phyloP scores from a whole-genome alignment of 2,113 vertebrate species.

The Alligator mississippiensis region DNA sequence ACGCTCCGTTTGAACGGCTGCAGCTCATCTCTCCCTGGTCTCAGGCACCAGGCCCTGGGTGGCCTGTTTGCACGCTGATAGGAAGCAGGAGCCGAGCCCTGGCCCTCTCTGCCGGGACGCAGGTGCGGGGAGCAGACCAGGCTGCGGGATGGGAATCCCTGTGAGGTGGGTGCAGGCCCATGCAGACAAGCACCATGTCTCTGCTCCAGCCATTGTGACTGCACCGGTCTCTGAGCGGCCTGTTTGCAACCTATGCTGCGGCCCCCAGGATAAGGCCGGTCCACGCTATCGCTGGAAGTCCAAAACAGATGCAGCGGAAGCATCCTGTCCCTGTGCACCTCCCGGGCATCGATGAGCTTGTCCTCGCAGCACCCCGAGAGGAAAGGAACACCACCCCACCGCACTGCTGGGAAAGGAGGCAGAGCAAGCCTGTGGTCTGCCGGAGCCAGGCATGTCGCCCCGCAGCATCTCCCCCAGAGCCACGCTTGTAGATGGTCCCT shows the following conservation, averaged over 20 bases:
- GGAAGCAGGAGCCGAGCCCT: not conserved
- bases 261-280: no score
- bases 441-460: not conserved
- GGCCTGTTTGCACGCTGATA: not conserved
- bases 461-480: not conserved
- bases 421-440: not conserved
- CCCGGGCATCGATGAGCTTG: not conserved
- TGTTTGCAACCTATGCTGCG: no score
- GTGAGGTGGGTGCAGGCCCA: not conserved
- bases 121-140: not conserved
- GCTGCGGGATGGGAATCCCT: not conserved
- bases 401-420: not conserved
- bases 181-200: not conserved
- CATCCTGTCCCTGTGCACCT: not conserved
- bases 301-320: no score
- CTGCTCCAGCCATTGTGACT: no score
- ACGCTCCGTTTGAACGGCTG: not conserved
- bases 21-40: not conserved
- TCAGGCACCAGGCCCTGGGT: not conserved
- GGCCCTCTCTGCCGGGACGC: not conserved
- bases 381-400: not conserved
- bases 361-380: not conserved
- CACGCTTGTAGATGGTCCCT: not conserved
- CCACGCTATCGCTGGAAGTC: no score
- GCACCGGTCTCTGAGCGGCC: no score